Conservation (phyloP, 2,888 invertebrate genomes). For the Anoplius nigerrimus region DNA sequence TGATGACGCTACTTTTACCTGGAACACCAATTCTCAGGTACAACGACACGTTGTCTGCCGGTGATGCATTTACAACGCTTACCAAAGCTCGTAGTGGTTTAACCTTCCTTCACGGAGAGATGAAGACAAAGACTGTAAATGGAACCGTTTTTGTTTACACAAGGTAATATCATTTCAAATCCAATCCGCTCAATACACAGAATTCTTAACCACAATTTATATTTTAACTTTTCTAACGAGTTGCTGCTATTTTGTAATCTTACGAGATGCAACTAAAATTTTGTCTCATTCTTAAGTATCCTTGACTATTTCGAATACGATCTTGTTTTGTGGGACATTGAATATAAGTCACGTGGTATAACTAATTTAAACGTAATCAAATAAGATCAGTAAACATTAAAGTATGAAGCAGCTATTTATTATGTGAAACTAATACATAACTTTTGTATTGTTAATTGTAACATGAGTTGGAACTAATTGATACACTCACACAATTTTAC, state of each 20-base stretch:
- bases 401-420: constrained; percentile 13
- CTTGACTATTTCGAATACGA: no score
- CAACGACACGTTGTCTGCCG: constrained; percentile 69
- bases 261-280: not conserved
- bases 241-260: not conserved
- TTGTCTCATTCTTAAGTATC: no score
- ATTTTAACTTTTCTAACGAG: not conserved
- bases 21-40: constrained; percentile 82
- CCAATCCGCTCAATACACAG: not conserved
- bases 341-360: no score
- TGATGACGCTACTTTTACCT: constrained; percentile 86
- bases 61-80: constrained; percentile 71
- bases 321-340: no score
- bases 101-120: constrained; percentile 81
- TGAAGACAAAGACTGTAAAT: constrained; percentile 68
- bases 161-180: constrained; percentile 77
- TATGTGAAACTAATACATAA: no score
- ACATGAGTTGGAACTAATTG: constrained; percentile 14
- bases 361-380: not conserved
- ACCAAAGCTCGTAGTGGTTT: constrained; percentile 76
- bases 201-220: not conserved
- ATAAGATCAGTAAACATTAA: no score
- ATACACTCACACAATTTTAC: constrained; percentile 4
- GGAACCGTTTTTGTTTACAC: constrained; percentile 81
- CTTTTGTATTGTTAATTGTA: no score